phyloP scores from a whole-genome alignment of 2,113 vertebrate species.

The Cyphomyrus discorhynchus region DNA sequence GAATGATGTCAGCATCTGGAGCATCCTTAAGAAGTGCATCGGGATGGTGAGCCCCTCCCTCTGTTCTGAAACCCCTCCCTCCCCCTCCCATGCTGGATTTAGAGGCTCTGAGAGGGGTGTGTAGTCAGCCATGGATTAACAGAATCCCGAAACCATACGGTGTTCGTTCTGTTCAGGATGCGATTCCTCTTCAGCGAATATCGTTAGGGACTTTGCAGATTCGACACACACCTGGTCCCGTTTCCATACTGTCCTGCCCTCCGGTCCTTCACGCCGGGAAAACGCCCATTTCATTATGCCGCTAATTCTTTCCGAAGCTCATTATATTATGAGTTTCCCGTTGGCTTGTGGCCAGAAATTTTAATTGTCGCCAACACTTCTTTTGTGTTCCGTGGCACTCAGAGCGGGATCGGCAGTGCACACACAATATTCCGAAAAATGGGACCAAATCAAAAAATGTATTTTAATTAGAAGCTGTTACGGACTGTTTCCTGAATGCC shows the following conservation, averaged over 20 bases:
- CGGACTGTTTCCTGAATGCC: not conserved
- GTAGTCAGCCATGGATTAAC: not conserved
- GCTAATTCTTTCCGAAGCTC: not conserved
- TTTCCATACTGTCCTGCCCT: not conserved
- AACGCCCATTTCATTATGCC: not conserved
- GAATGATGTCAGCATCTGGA: slow-evolving; percentile 97
- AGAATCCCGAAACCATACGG: not conserved
- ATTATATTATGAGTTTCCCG: not conserved
- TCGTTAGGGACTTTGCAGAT: not conserved
- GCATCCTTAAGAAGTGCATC: slow-evolving; percentile 95
- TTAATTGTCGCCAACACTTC: not conserved
- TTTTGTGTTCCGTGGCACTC: not conserved
- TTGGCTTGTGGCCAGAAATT: not conserved
- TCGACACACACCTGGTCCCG: not conserved
- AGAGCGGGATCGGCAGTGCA: not conserved
- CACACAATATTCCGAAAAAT: not conserved
- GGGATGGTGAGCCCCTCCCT: slow-evolving; percentile 76
- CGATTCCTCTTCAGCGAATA: not conserved
- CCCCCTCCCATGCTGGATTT: not conserved
- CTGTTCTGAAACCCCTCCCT: too few relatives aligned
- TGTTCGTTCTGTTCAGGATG: not conserved
- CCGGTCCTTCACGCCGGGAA: not conserved
- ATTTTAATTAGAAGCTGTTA: not conserved
- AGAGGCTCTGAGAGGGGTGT: not conserved
- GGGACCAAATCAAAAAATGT: not conserved